Conservation (phyloP, 2,797 vertebrate genomes). For the Aratinga solstitialis region DNA sequence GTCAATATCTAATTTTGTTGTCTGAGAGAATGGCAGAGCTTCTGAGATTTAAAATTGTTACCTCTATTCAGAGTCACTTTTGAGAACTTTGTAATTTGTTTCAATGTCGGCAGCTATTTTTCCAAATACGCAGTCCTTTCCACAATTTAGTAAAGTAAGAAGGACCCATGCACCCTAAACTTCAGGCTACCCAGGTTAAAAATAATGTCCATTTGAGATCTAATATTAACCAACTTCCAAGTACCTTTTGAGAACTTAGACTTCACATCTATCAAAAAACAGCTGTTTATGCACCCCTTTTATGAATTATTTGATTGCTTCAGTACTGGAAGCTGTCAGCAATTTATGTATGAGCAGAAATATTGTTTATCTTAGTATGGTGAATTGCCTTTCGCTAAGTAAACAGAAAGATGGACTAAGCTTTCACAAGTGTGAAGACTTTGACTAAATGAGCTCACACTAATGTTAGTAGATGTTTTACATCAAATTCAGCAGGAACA, state of each 20-base stretch:
- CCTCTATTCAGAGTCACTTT: not conserved
- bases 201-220: not conserved
- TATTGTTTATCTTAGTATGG: not conserved
- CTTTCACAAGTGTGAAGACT: not conserved
- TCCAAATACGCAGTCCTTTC: not conserved
- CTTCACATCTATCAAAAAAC: not conserved
- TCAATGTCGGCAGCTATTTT: not conserved
- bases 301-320: not conserved
- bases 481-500: not conserved
- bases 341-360: not conserved
- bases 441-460: not conserved
- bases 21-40: not conserved
- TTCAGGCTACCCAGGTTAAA: not conserved
- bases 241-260: not conserved
- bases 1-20: not conserved
- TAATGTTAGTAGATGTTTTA: not conserved
- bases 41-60: not conserved
- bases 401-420: not conserved
- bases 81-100: not conserved
- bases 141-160: not conserved
- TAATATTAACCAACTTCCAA: not conserved
- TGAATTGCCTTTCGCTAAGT: not conserved
- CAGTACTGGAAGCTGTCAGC: not conserved
- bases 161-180: not conserved
- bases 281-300: not conserved